Base-by-base conservation (phyloP, 2,797 vertebrate genomes). In the Lepilemur ruficaudatus region DNA sequence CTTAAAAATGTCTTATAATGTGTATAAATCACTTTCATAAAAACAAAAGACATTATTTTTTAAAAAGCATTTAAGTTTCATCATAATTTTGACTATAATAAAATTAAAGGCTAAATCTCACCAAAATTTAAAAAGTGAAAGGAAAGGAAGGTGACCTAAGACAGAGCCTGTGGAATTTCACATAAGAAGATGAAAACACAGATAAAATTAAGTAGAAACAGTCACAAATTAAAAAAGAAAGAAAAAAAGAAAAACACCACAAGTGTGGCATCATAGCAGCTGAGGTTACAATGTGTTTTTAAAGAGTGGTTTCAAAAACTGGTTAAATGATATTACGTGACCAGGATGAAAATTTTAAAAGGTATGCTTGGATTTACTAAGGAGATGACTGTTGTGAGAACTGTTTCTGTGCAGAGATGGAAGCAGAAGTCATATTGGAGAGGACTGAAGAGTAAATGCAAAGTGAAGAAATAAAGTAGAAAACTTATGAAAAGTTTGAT, bases 31-130 rank as follows among this genome's bases (percentile, higher is more conserved):
- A 72, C 50, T 79, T 92, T 70, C 38, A 80, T 52, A 61, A 70
- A 80, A 88, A 43, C 5, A 61, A 63, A 43, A 94, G 20, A 67
- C 18, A 41, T 17, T 28, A 30, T 7, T 46, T 93, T 61, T 11
- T 30, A 67, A 81, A 83, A 94, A 55, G 43, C 13, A 73, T 63
- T 91, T 75, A 67, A 61, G 5, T 84, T 88, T 80, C 35, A 84
- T 70, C 70, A 69, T 12, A 63, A 84, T 85, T 79, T 94, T 57
- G 43, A 82, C 52, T 78, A 30, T 22, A 79, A 2, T 38, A 94
- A 84, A 48, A 92, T 35, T 61, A 81, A 84, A 96, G 17, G 22
- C 50, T 73, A 90, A 93, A 95, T 85, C n/a, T 67, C 43, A 84
- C 32, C 59, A 73, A 43, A 75, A 57, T 69, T 82, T 92, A 50